Percentiles rank a stretch among this genome's conserved stretches.
Conservation (phyloP, 2,113 vertebrate genomes). For the Pachyramphus minor region DNA sequence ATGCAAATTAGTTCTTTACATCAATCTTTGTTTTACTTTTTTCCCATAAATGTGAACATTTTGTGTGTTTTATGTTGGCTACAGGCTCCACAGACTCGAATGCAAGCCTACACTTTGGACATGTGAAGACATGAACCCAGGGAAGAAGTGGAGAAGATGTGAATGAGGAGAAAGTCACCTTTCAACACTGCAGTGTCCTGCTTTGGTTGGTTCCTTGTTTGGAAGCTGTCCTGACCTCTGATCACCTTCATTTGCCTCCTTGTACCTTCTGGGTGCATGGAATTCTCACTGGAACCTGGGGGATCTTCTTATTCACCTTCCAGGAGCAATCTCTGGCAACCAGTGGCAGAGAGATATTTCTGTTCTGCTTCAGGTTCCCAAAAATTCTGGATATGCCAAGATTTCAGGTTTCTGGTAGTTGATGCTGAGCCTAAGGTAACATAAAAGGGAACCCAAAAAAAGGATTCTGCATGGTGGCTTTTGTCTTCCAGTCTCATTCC, state of each 20-base stretch:
- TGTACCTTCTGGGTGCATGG: too few species aligned
- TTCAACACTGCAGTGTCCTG: neutral
- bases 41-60: neutral
- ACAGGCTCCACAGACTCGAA: accelerated
- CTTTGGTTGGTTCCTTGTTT: neutral
- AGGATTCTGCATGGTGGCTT: neutral
- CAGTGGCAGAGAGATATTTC: neutral
- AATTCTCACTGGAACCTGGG: neutral
- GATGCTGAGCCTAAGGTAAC: neutral
- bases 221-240: neutral
- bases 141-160: neutral
- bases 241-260: neutral
- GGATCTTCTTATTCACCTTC: neutral
- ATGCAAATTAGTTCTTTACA: neutral
- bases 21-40: neutral
- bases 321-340: neutral
- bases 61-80: neutral
- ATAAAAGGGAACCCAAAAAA: neutral
- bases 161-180: neutral
- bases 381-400: neutral
- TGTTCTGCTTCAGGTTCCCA: neutral
- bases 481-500: neutral
- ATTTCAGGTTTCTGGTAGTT: neutral
- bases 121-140: neutral
- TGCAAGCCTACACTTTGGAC: neutral